Evolutionary conservation across 2,888 invertebrate genomes (phyloP).

Genomic region (Ischnus inquisitorius): DNA sequence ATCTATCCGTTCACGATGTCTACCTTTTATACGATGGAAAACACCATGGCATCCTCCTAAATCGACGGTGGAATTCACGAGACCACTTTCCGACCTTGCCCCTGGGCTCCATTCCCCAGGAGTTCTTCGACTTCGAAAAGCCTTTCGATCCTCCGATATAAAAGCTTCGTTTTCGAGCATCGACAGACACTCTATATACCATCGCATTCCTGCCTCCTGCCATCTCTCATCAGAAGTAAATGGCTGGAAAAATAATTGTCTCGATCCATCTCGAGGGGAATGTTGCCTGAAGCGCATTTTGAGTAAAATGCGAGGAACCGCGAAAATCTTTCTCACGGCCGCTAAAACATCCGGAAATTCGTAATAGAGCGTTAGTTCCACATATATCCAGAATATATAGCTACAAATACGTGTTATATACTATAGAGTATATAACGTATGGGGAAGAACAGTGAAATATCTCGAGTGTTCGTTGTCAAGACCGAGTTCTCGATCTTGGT

Average conservation of each 20-base stretch:
- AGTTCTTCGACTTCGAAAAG: constrained; percentile 3
- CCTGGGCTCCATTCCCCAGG: neutral
- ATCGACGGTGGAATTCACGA: constrained; percentile 66
- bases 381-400: too few relatives aligned
- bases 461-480: constrained; percentile 17
- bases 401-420: too few relatives aligned
- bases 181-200: constrained; percentile 26
- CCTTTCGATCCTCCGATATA: constrained; percentile 2
- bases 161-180: constrained; percentile 35
- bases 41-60: constrained; percentile 57
- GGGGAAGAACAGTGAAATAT: constrained; percentile 25
- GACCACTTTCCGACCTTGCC: constrained; percentile 64
- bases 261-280: constrained; percentile 26
- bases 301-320: constrained; percentile 49
- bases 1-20: constrained; percentile 56
- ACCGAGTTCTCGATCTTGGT: constrained; percentile 40
- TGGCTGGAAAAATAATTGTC: constrained; percentile 66
- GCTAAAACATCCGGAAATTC: constrained; percentile 52
- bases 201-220: neutral
- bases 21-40: constrained; percentile 53
- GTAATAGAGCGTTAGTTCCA: neutral
- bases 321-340: constrained; percentile 37
- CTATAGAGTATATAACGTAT: neutral
- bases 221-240: constrained; percentile 63
- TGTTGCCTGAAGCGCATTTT: constrained; percentile 31